Evolutionary conservation across 2,797 vertebrate genomes (phyloP).

Genomic region (Steatocranus sp.): DNA sequence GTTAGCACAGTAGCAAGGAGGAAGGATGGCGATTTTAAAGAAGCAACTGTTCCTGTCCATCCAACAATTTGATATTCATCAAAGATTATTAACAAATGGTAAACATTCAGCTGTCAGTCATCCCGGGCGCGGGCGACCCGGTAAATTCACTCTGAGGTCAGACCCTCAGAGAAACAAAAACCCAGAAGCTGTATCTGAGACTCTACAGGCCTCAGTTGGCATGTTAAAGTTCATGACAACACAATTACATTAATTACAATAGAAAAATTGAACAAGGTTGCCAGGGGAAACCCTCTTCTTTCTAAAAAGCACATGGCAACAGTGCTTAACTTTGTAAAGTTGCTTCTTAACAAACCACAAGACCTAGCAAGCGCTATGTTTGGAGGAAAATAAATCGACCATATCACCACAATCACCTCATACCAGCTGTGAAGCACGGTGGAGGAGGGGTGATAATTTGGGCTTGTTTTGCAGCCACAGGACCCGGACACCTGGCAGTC

Average conservation of each 20-base stretch:
- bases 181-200: not conserved
- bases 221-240: not conserved
- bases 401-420: not conserved
- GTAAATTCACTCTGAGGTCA: not conserved
- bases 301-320: not conserved
- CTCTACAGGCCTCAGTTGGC: not conserved
- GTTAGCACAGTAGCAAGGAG: not conserved
- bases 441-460: not conserved
- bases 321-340: not conserved
- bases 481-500: not conserved
- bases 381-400: not conserved
- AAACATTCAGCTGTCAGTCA: not conserved
- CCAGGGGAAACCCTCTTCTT: not conserved
- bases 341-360: not conserved
- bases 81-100: not conserved
- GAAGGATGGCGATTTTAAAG: not conserved
- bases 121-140: rapidly evolving
- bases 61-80: not conserved
- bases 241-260: not conserved
- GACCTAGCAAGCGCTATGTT: not conserved
- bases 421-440: not conserved
- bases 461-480: not conserved
- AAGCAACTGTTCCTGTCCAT: not conserved
- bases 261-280: not conserved
- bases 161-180: not conserved